Conservation (phyloP, 2,888 invertebrate genomes). For the Trachelus troglodyta region DNA sequence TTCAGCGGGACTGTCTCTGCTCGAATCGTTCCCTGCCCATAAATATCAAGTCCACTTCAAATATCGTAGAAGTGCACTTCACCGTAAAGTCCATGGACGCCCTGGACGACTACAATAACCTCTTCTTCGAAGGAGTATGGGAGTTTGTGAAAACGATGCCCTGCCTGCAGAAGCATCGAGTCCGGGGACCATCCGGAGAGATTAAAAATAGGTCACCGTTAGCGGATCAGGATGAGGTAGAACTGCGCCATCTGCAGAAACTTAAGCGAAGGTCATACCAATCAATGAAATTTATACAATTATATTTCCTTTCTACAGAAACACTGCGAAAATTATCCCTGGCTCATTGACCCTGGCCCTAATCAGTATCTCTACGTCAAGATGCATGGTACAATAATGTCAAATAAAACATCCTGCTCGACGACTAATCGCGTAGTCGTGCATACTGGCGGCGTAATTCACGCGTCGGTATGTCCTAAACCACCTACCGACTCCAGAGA, state of each 20-base stretch:
- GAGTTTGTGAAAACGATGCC: conserved; percentile 81
- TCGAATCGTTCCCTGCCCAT: conserved; percentile 75
- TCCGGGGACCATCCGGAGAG: conserved; percentile 82
- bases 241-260: neutral
- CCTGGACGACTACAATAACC: conserved; percentile 84
- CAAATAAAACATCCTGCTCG: conserved; percentile 73
- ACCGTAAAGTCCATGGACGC: conserved; percentile 86
- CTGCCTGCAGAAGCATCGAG: conserved; percentile 77
- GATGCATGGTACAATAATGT: conserved; percentile 74
- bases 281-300: conserved; percentile 7
- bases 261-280: neutral
- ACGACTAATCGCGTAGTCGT: conserved; percentile 84
- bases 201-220: conserved; percentile 72
- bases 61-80: conserved; percentile 84
- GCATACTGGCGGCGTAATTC: conserved; percentile 76
- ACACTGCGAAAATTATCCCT: conserved; percentile 83
- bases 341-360: conserved; percentile 82
- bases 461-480: conserved; percentile 74
- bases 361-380: conserved; percentile 84
- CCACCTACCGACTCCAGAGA: conserved; percentile 69
- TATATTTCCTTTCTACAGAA: conserved; percentile 69
- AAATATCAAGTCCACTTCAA: conserved; percentile 81
- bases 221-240: conserved; percentile 69
- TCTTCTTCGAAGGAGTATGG: conserved; percentile 87
- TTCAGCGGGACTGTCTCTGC: conserved; percentile 85